Evolutionary conservation across 2,888 invertebrate genomes (phyloP), one percentile per base, ranked within the genome.

Genomic region (Corythucha ciliata): DNA sequence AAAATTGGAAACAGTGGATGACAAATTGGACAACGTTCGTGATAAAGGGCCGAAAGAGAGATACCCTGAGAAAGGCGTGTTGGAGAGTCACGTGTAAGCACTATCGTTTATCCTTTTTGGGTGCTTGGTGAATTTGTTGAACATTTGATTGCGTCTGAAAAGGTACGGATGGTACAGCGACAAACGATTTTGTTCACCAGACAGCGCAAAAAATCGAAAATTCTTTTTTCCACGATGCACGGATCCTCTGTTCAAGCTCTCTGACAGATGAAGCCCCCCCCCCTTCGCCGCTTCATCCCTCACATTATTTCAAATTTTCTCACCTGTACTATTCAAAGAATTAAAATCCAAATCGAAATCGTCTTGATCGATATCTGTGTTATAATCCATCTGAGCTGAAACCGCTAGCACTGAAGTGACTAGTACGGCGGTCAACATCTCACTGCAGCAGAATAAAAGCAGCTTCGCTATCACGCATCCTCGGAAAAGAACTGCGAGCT

Each of bases 111-210:
- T 12, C 26, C 18, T 18, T 22, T 36, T 2, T 46, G 26, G 1
- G 14, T 6, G 20, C n/a, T n/a, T n/a, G n/a, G n/a, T n/a, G n/a
- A n/a, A n/a, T n/a, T n/a, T n/a, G n/a, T n/a, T n/a, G n/a, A n/a
- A n/a, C n/a, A n/a, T n/a, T n/a, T n/a, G n/a, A n/a, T n/a, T n/a
- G n/a, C n/a, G n/a, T n/a, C n/a, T n/a, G n/a, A n/a, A n/a, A n/a
- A n/a, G 57, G n/a, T 57, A 55, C 24, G 57, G 57, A 18, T 57
- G 57, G 57, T 57, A 53, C 22, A 45, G 39, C 22, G 54, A 55
- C 25, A 33, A 52, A 21, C 25, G 20, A 3, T 55, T 57, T 40
- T 41, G 48, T 18, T 40, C 53, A 2, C 33, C 47, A 4, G 55
- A 57, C 25, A 33, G 40, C 2, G 42, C 37, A 16, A 37, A 42